A percentile compares a stretch with the other conserved stretches of the same genome.
Conservation (phyloP, 2,888 invertebrate species). For the Polydrusus pterygomalis region DNA sequence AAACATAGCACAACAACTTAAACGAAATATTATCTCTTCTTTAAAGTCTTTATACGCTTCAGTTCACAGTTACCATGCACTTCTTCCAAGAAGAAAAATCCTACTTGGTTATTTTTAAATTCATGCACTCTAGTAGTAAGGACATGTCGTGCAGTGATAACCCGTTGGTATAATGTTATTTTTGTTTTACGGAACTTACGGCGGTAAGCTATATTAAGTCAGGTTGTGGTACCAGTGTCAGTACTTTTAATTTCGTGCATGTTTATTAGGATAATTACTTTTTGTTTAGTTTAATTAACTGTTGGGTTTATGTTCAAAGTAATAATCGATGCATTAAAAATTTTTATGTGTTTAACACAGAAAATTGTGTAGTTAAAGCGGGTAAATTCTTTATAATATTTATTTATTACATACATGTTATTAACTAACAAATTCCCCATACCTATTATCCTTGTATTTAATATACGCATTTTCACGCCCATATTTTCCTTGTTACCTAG, state of each 20-base stretch:
- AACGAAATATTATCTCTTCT: not conserved
- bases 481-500: not conserved
- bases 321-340: not conserved
- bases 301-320: not conserved
- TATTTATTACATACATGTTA: not conserved
- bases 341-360: slow-evolving; percentile 23
- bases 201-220: not conserved
- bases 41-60: too few relatives aligned
- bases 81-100: not conserved
- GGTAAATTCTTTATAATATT: not conserved
- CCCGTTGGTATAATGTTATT: not conserved
- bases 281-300: slow-evolving; percentile 2
- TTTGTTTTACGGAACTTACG: not conserved
- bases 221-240: slow-evolving; percentile 35
- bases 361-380: slow-evolving; percentile 4
- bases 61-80: slow-evolving; percentile 6
- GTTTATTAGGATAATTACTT: slow-evolving; percentile 17
- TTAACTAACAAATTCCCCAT: slow-evolving; percentile 1
- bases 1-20: not conserved
- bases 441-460: too few relatives aligned
- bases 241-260: slow-evolving; percentile 25
- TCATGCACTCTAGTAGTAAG: slow-evolving; percentile 42
- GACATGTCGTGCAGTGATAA: slow-evolving; percentile 35
- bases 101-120: slow-evolving; percentile 51
- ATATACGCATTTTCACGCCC: too few relatives aligned